phyloP scores from a whole-genome alignment of 2,888 invertebrate species.

The Agonopterix subpropinquella region DNA sequence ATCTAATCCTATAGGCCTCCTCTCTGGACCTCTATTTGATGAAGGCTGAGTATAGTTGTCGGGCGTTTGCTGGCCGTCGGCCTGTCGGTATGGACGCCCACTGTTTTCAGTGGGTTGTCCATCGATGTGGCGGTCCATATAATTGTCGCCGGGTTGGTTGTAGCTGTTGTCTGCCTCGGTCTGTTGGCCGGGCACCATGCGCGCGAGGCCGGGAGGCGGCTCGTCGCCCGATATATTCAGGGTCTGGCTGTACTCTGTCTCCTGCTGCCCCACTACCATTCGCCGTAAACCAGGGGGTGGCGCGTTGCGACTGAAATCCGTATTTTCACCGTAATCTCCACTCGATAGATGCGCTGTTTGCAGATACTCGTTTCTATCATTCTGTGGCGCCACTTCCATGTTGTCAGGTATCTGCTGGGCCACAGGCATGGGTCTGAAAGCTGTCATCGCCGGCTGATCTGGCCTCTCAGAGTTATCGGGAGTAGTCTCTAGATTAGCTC shows the following conservation, averaged over 20 bases:
- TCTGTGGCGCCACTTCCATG: constrained; percentile 78
- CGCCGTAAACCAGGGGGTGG: constrained; percentile 80
- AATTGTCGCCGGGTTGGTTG: constrained; percentile 50
- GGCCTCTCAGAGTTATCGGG: constrained; percentile 82
- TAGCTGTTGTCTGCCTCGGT: constrained; percentile 54
- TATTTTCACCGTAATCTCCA: constrained; percentile 63
- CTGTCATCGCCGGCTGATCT: constrained; percentile 56
- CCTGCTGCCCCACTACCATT: constrained; percentile 81
- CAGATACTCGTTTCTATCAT: constrained; percentile 84
- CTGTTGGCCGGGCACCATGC: constrained; percentile 72
- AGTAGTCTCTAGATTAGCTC: constrained; percentile 78
- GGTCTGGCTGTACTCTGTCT: constrained; percentile 62
- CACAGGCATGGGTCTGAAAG: constrained; percentile 34
- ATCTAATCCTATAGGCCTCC: constrained; percentile 72
- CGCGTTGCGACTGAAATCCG: constrained; percentile 56
- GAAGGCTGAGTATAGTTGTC: constrained; percentile 46
- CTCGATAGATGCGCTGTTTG: constrained; percentile 85
- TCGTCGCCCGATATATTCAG: constrained; percentile 56
- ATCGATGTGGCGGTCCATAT: constrained; percentile 61
- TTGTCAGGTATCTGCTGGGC: constrained; percentile 66
- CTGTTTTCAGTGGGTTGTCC: constrained; percentile 53
- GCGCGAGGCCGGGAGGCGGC: constrained; percentile 68
- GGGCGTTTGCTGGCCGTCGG: constrained; percentile 58
- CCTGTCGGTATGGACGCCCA: constrained; percentile 54
- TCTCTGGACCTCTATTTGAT: constrained; percentile 34